Evolutionary conservation across 2,888 invertebrate species (phyloP), one percentile per base, ranked within the genome.

Genomic region (Sipha maydis): DNA sequence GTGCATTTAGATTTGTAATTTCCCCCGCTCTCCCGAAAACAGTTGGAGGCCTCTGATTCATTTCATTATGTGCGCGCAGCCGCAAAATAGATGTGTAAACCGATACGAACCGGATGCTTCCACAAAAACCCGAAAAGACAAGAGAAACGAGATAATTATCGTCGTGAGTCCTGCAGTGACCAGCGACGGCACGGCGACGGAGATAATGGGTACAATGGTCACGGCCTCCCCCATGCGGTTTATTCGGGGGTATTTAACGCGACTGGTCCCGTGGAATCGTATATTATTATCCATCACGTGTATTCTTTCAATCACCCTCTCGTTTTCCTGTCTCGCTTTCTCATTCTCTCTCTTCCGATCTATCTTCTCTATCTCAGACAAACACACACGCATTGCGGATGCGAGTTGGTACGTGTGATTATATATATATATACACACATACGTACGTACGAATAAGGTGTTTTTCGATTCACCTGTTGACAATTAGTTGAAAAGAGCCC

Each of bases 131-230:
- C 75, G 56, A 82, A 88, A 82, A 88, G 82, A 88, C 80, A 82
- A 88, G 88, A 88, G 88, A 88, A 88, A 88, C 88, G 88, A 88
- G 88, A 88, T 88, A 88, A 88, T 88, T 88, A 88, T 88, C 88
- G 82, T 67, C 75, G 82, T n/a, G 61, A 80, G 79, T 75, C 34
- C 75, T 25, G 31, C 48, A 38, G 80, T 75, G 80, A 82, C 80
- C 88, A 82, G 75, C 79, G 41, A 19, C 61, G 34, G 56, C 34
- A 34, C 56, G 31, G 82, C 41, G 48, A 48, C 69, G 34, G 71
- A 79, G 85, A 85, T 85, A 80, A 86, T 80, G 61, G 73, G 73
- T 80, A 86, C 86, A 86, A 86, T 86, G 86, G 80, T 25, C 73
- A 31, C 56, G 56, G 56, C 73, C 79, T 79, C 73, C 79, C 86